These are phyloP conservation scores for Trinorchestia longiramus DNA, from an alignment of 1,140 invertebrate genomes.

Conservation along the genomic window DNA sequence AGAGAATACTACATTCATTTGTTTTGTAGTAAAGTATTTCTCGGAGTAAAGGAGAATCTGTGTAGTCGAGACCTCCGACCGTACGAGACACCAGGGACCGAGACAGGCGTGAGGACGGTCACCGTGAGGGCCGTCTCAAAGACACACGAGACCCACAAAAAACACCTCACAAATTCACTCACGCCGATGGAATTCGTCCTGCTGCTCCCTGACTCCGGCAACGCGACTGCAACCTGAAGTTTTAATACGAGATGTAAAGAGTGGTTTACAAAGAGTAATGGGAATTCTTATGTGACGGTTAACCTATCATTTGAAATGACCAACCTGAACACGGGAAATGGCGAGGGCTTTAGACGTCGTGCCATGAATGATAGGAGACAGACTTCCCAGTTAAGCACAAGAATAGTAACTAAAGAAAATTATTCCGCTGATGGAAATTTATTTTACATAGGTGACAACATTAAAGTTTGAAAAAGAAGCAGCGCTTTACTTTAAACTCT, in stretches of 20 bases:
- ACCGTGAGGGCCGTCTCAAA: background rate
- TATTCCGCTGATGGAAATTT: too few species aligned
- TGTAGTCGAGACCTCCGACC: background rate
- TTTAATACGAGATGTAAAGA: background rate
- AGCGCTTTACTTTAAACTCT: too few species aligned
- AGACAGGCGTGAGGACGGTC: background rate
- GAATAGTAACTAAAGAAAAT: too few species aligned
- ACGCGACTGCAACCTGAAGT: background rate
- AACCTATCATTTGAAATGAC: too few species aligned
- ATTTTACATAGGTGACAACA: too few species aligned
- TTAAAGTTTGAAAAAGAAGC: too few species aligned
- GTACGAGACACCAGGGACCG: constrained; percentile 14
- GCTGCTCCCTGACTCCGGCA: background rate
- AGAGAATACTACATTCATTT: background rate
- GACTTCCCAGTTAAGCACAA: too few species aligned
- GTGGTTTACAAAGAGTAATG: too few species aligned
- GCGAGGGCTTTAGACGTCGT: too few species aligned
- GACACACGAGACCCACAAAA: background rate
- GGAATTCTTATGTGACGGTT: too few species aligned
- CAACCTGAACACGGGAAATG: too few species aligned
- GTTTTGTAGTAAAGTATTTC: background rate
- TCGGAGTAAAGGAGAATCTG: background rate
- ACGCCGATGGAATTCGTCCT: background rate
- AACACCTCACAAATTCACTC: background rate
- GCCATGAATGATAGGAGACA: too few species aligned